These are phyloP conservation scores for Grallaria varia DNA, from an alignment of 2,113 vertebrate species.

Conservation along the genomic window DNA sequence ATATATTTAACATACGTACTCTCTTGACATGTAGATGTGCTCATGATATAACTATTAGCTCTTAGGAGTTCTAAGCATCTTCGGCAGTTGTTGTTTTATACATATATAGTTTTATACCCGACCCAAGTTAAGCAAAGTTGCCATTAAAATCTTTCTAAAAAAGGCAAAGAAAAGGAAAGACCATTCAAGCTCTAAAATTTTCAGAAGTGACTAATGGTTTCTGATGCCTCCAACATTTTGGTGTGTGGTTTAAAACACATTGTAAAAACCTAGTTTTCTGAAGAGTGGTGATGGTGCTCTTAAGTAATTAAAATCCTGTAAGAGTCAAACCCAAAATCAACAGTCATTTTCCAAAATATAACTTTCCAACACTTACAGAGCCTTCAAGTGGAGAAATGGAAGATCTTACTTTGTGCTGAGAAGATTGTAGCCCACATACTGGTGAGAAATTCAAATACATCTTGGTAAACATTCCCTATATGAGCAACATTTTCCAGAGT, in stretches of 20 bases:
- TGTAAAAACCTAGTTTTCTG: background rate
- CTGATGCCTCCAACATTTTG: background rate
- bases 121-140: background rate
- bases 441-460: background rate
- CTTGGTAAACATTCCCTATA: background rate
- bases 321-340: background rate
- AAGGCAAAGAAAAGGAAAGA: background rate
- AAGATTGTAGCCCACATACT: background rate
- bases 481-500: conserved; percentile 38
- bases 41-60: background rate
- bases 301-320: background rate
- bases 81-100: background rate
- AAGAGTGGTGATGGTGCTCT: background rate
- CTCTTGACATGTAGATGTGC: accelerated
- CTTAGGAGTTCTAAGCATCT: background rate
- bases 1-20: background rate
- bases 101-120: background rate
- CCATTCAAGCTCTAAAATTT: background rate
- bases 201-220: background rate
- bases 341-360: background rate
- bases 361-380: background rate
- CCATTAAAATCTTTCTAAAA: background rate
- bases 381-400: background rate
- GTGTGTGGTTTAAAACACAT: background rate
- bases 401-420: background rate